A percentile compares a stretch with the other conserved stretches of the same genome.
phyloP scores from a whole-genome alignment of 2,113 vertebrate genomes.

The Corythornis cristatus region DNA sequence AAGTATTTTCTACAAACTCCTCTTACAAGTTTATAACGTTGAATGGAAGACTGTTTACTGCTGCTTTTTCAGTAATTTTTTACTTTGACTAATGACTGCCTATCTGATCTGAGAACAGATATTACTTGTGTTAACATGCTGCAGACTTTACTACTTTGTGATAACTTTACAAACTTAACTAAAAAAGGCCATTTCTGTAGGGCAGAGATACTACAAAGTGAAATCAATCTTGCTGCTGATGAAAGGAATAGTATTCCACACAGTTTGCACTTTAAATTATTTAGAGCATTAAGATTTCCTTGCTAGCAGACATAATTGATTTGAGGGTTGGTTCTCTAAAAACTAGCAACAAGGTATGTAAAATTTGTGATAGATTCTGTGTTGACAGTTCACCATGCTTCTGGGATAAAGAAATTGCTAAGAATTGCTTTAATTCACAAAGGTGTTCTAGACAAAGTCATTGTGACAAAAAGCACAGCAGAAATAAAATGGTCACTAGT shows the following conservation, averaged over 20 bases:
- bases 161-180: conserved; percentile 53
- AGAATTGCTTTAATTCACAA: conserved; percentile 16
- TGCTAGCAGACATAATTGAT: conserved; percentile 67
- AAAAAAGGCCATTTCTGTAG: conserved; percentile 57
- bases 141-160: conserved; percentile 21
- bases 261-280: conserved; percentile 69
- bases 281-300: conserved; percentile 63
- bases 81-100: conserved; percentile 43
- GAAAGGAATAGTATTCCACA: conserved; percentile 40
- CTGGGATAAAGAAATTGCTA: conserved; percentile 20
- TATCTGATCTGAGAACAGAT: conserved; percentile 20
- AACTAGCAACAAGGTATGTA: conserved; percentile 41
- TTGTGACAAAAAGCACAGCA: background rate
- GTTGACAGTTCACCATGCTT: conserved; percentile 27
- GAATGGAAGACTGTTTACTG: background rate
- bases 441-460: background rate
- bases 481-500: background rate
- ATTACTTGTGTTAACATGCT: background rate
- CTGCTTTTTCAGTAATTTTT: background rate
- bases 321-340: conserved; percentile 63
- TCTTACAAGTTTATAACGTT: background rate
- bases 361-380: conserved; percentile 44
- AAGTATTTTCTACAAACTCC: background rate
- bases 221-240: conserved; percentile 64
- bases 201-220: conserved; percentile 43